Evolutionary conservation across 2,888 invertebrate genomes (phyloP).

Genomic region (Esperia sulphurella): DNA sequence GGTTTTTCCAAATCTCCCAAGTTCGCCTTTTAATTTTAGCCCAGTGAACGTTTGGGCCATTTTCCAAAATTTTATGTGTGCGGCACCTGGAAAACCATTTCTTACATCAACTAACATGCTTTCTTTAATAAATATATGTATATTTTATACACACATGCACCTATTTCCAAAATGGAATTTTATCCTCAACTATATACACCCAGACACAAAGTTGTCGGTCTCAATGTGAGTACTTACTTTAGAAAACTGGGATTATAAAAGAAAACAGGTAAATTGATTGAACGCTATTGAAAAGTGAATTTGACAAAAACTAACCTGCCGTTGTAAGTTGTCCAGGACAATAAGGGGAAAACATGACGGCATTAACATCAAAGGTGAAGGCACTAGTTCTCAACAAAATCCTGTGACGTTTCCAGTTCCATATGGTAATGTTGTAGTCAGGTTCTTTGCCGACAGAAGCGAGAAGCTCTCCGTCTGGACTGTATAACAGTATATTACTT

Average conservation of each 20-base stretch:
- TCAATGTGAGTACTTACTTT: no score
- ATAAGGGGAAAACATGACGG: conserved; percentile 89
- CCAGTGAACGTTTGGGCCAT: conserved; percentile 95
- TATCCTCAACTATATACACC: no score
- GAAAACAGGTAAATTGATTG: no score
- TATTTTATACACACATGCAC: no score
- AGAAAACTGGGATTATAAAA: no score
- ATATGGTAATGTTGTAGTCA: conserved; percentile 92
- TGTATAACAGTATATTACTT: conserved; percentile 41
- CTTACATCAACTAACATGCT: no score
- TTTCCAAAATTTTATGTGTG: conserved; percentile 95
- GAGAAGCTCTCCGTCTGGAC: conserved; percentile 88
- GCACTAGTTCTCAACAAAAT: conserved; percentile 90
- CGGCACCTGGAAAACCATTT: conserved; percentile 69
- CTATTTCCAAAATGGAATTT: no score
- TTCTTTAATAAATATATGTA: no score
- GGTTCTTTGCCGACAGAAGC: conserved; percentile 92
- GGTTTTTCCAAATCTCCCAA: conserved; percentile 95
- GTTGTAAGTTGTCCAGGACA: conserved; percentile 89
- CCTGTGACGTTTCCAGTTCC: conserved; percentile 89
- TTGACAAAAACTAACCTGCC: conserved; percentile 73
- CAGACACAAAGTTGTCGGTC: no score
- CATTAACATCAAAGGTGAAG: conserved; percentile 88
- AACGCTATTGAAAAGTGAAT: no score
- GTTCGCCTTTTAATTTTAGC: conserved; percentile 90